Percentiles rank a stretch among this genome's conserved stretches.
Conservation (phyloP, 2,888 invertebrate genomes). For the Sarcophaga variegata region DNA sequence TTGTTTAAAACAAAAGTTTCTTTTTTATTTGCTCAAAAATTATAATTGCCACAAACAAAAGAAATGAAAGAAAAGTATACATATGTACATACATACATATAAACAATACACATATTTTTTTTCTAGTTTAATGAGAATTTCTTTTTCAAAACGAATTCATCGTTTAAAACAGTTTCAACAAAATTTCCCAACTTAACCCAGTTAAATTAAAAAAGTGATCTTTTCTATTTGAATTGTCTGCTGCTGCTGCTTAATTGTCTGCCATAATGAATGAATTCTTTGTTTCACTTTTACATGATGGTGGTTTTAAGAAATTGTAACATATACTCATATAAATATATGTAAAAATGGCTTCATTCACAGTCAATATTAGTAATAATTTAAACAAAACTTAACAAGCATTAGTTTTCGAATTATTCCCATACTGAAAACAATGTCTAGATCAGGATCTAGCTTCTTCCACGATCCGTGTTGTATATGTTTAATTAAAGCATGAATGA, state of each 20-base stretch:
- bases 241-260: background rate
- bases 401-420: no score
- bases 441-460: no score
- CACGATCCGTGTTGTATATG: no score
- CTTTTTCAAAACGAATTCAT: constrained; percentile 3
- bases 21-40: constrained; percentile 33
- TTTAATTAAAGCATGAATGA: no score
- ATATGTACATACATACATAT: background rate
- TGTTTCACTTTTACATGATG: background rate
- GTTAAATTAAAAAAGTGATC: background rate
- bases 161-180: constrained; percentile 21
- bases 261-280: background rate
- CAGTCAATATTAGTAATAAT: no score
- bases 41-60: constrained; percentile 46
- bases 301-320: no score
- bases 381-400: no score
- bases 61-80: background rate
- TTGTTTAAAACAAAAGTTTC: constrained; percentile 34
- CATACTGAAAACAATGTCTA: no score
- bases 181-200: background rate
- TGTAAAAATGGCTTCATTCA: no score
- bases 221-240: constrained; percentile 5
- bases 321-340: background rate
- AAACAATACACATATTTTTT: background rate
- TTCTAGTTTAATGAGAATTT: constrained; percentile 17